Percentiles rank a stretch among this genome's conserved stretches.
These are phyloP conservation scores for Gymnocheta viridis DNA, from an alignment of 2,888 invertebrate species.

Conservation along the genomic window DNA sequence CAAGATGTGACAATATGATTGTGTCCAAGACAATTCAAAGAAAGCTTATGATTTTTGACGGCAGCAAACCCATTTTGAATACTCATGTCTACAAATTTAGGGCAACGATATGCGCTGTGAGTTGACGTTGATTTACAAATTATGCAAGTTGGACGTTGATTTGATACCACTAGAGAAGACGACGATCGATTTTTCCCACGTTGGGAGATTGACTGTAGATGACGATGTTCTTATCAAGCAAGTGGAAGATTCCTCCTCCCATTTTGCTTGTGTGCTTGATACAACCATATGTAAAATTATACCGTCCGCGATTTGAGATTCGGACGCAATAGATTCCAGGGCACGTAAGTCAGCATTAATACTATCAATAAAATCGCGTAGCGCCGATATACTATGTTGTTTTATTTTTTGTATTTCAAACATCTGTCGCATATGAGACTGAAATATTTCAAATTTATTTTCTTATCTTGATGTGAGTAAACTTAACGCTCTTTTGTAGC, in stretches of 20 bases:
- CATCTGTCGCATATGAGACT: slow-evolving; percentile 49
- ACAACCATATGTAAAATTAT: slow-evolving; percentile 42
- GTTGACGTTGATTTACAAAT: slow-evolving; percentile 8
- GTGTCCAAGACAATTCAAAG: slow-evolving; percentile 16
- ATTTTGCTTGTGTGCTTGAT: not conserved
- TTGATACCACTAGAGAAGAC: slow-evolving; percentile 1
- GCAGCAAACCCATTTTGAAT: not conserved
- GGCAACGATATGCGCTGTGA: slow-evolving; percentile 35
- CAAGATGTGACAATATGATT: slow-evolving; percentile 1
- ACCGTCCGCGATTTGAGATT: slow-evolving; percentile 49
- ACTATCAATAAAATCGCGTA: slow-evolving; percentile 52
- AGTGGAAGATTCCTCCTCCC: not conserved
- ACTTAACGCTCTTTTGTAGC: slow-evolving; percentile 25
- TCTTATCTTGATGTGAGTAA: too few species aligned
- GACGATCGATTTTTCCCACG: too few species aligned
- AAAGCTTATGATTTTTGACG: not conserved
- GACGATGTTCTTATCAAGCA: not conserved
- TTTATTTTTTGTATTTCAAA: slow-evolving; percentile 52
- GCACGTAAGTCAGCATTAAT: slow-evolving; percentile 55
- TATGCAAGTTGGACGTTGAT: not conserved
- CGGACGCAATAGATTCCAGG: slow-evolving; percentile 53
- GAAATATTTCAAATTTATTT: slow-evolving; percentile 15
- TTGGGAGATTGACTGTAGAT: not conserved
- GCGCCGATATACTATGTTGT: not conserved
- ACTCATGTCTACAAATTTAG: slow-evolving; percentile 25